A percentile compares a stretch with the other conserved stretches of the same genome.
Evolutionary conservation across 2,888 invertebrate genomes (phyloP).

Genomic region (Antheraea yamamai): DNA sequence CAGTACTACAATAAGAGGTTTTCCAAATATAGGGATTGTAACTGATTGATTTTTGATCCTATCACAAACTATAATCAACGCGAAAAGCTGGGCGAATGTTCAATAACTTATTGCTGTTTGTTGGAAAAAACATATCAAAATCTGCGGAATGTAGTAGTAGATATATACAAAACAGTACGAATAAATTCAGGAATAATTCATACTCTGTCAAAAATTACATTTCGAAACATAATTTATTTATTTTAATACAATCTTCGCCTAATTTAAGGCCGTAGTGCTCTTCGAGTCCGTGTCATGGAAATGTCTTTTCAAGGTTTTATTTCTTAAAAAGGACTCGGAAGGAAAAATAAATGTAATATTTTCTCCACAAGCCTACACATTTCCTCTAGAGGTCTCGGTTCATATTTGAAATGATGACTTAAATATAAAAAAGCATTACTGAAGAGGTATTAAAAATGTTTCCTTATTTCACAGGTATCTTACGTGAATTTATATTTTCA

Average conservation of each 20-base stretch:
- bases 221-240: not conserved
- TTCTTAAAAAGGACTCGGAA: not conserved
- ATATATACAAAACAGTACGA: not conserved
- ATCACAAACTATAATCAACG: too few species aligned
- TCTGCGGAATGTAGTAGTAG: not conserved
- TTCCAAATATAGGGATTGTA: too few species aligned
- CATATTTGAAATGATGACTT: slow-evolving; percentile 12
- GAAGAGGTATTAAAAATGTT: slow-evolving; percentile 6
- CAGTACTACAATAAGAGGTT: too few species aligned
- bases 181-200: not conserved
- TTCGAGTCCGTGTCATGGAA: not conserved
- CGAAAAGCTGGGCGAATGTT: too few species aligned
- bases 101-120: too few species aligned
- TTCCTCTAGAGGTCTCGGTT: not conserved
- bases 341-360: slow-evolving; percentile 10
- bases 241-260: not conserved
- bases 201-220: not conserved
- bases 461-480: not conserved
- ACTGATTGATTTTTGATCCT: too few species aligned
- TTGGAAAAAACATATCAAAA: too few species aligned
- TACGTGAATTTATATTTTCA: slow-evolving; percentile 12
- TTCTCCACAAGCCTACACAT: not conserved
- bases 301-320: not conserved
- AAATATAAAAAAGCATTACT: slow-evolving; percentile 3
- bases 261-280: not conserved